phyloP scores from a whole-genome alignment of 2,113 vertebrate genomes.

The Genyomyrus donnyi region DNA sequence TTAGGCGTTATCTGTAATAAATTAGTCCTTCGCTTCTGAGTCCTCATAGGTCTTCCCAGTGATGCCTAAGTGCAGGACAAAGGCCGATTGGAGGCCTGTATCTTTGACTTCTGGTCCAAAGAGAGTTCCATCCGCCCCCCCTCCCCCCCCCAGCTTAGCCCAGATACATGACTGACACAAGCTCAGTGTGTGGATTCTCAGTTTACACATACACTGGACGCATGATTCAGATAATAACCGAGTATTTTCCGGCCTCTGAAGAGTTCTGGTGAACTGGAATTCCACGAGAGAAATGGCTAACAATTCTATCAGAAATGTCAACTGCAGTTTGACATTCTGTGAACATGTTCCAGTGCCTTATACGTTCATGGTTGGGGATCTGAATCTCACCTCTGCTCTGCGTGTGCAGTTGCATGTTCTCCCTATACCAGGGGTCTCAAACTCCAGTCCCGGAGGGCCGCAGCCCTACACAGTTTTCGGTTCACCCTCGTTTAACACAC shows the following conservation, averaged over 20 bases:
- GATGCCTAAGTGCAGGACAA: not conserved
- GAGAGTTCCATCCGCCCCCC: no score
- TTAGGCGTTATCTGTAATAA: not conserved
- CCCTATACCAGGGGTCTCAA: not conserved
- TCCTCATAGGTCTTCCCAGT: not conserved
- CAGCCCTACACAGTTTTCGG: no score
- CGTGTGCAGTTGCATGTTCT: not conserved
- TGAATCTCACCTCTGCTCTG: not conserved
- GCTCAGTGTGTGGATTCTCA: not conserved
- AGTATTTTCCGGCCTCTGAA: not conserved
- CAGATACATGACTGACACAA: not conserved
- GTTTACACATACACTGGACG: not conserved
- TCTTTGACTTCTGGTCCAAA: not conserved
- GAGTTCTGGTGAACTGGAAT: not conserved
- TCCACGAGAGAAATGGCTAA: not conserved
- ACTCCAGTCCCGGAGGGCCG: no score
- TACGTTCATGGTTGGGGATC: not conserved
- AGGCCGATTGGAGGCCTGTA: not conserved
- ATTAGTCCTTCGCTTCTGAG: not conserved
- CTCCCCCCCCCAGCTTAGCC: not conserved
- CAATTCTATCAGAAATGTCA: not conserved
- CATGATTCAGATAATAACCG: not conserved
- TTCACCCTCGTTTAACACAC: no score
- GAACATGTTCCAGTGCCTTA: not conserved
- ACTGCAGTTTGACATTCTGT: not conserved